These are phyloP conservation scores for Lucilia cuprina DNA, from an alignment of 1,140 invertebrate genomes.

Conservation along the genomic window DNA sequence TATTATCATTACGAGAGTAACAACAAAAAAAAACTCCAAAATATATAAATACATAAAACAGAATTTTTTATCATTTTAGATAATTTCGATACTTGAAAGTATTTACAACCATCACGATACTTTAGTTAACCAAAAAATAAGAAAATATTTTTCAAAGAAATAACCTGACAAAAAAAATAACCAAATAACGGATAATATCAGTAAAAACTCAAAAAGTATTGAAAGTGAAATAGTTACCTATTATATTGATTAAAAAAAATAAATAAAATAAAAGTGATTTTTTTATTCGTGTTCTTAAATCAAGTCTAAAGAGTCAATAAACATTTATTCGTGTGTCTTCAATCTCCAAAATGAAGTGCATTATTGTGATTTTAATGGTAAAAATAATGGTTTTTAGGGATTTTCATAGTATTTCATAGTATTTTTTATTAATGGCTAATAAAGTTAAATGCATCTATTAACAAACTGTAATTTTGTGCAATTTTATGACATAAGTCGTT, in stretches of 20 bases:
- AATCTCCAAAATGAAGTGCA: not conserved
- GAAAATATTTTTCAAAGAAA: not conserved
- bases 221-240: too few species aligned
- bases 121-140: not conserved
- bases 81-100: constrained; percentile 1
- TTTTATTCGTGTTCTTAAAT: not conserved
- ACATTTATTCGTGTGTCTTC: not conserved
- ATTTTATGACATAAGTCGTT: too few species aligned
- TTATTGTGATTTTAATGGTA: not conserved
- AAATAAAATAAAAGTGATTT: not conserved
- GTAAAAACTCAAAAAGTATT: not conserved
- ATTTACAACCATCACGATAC: not conserved
- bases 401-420: too few species aligned
- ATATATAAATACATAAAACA: not conserved
- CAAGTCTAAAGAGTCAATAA: not conserved
- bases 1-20: too few species aligned
- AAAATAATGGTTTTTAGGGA: not conserved
- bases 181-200: not conserved
- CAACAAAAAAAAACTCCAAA: too few species aligned
- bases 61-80: not conserved
- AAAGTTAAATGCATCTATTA: too few species aligned
- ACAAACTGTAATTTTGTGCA: too few species aligned
- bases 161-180: not conserved
- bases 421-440: too few species aligned
- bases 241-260: too few species aligned